A percentile compares a stretch with the other conserved stretches of the same genome.
Evolutionary conservation across 2,113 vertebrate species (phyloP).

Genomic region (Podilymbus podiceps): DNA sequence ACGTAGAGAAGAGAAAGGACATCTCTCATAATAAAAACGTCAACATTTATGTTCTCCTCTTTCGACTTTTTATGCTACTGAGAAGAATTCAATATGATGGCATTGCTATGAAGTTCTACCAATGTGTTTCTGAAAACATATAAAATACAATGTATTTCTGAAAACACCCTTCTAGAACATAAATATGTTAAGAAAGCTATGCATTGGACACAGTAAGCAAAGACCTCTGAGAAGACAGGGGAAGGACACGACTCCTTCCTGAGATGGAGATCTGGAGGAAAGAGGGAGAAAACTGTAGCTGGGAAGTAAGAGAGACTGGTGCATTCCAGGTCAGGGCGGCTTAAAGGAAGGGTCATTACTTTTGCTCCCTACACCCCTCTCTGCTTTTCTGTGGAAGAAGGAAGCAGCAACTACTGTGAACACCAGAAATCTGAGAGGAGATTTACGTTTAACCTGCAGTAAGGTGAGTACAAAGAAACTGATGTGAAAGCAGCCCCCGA

Average conservation of each 20-base stretch:
- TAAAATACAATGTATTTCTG: neutral
- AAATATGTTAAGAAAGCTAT: neutral
- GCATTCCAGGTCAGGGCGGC: neutral
- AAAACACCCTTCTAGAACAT: neutral
- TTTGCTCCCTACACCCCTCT: neutral
- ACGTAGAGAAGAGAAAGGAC: neutral
- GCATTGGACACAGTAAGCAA: neutral
- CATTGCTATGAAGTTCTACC: neutral
- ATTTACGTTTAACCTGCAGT: neutral
- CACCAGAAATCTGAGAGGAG: neutral
- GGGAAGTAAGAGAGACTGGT: neutral
- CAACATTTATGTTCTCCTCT: neutral
- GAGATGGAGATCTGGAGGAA: neutral
- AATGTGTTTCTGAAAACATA: neutral
- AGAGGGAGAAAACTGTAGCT: neutral
- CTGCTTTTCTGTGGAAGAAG: neutral
- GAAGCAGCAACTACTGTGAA: neutral
- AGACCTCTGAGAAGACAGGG: neutral
- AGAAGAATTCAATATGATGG: neutral
- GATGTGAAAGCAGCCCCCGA: neutral
- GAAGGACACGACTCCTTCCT: neutral
- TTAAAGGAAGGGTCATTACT: neutral
- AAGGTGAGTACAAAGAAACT: neutral
- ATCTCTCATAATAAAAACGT: neutral
- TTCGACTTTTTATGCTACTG: neutral